Evolutionary conservation across 2,113 vertebrate species (phyloP), one percentile per base, ranked within the genome.

Genomic region (Triplophysa dalaica): DNA sequence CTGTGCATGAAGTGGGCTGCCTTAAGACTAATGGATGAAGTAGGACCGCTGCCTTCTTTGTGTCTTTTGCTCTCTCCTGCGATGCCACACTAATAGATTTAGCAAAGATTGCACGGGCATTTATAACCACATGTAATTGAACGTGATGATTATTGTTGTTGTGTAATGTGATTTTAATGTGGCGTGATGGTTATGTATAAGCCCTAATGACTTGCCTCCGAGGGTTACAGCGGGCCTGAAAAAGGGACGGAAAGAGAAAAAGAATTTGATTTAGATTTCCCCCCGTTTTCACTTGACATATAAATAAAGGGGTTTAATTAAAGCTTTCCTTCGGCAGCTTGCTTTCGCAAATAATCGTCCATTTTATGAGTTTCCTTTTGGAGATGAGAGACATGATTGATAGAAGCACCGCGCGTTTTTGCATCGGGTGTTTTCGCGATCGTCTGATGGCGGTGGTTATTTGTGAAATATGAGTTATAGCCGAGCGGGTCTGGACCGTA

Each of bases 161-260:
- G 91, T 93, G 91, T 94, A 94, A 94, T 93, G 92, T 88, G 93
- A 92, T 94, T 94, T 94, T 93, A 93, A 94, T 94, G 93, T 90
- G 89, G 88, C 87, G 89, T 87, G 75, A 93, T 92, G 90, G 91
- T 92, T 93, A 92, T 92, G 91, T 92, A 92, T 91, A 91, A 92
- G 92, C 88, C 88, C 91, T 93, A 91, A 93, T 92, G 91, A 92
- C 91, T 93, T 89, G 89, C 89, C 91, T 92, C 88, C 82, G 79
- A 90, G 90, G 89, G 89, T 88, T 90, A 87, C 77, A 85, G 86
- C 83, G 87, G 85, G 82, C 85, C 84, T 87, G 80, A 85, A 85
- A 86, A 86, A 64, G 78, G 64, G 72, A 72, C 80, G 43, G 33
- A 26, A 87, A 85, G 82, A 81, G 72, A 80, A 83, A 82, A 79